Evolutionary conservation across 2,797 vertebrate genomes (phyloP).

Genomic region (Sebastes aleutianus): DNA sequence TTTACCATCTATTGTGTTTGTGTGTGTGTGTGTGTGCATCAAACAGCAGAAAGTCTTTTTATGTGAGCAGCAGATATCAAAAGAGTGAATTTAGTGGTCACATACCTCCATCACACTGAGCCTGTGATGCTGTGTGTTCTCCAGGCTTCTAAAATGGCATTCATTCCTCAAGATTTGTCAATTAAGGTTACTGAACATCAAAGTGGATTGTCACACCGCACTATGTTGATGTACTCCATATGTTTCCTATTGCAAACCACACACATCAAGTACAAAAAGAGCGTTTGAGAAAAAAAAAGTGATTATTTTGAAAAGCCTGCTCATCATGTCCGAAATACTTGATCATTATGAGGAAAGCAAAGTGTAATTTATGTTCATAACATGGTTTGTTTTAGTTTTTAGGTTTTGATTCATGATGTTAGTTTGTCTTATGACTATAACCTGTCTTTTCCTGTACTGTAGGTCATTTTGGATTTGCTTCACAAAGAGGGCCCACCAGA

Average conservation of each 20-base stretch:
- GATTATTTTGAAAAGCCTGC: no score
- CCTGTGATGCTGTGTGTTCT: neutral
- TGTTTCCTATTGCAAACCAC: neutral
- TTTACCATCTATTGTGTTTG: neutral
- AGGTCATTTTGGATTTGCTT: slow-evolving; percentile 78
- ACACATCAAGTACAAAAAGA: neutral
- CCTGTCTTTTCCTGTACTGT: neutral
- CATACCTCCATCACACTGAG: neutral
- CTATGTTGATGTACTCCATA: neutral
- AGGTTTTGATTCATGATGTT: neutral
- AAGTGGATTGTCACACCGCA: neutral
- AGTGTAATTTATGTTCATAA: neutral
- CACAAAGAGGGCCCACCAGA: slow-evolving; percentile 62
- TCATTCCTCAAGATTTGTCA: neutral
- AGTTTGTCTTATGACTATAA: neutral
- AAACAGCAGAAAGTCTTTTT: neutral
- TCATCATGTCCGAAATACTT: neutral
- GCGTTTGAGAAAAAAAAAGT: neutral
- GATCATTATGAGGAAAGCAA: neutral
- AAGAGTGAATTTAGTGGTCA: neutral
- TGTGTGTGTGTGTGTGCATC: neutral
- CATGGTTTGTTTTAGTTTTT: neutral
- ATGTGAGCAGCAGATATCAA: neutral
- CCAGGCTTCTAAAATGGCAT: neutral
- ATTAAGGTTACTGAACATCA: neutral